These are phyloP conservation scores for Nyctibius bracteatus DNA, from an alignment of 2,113 vertebrate species.

Conservation along the genomic window DNA sequence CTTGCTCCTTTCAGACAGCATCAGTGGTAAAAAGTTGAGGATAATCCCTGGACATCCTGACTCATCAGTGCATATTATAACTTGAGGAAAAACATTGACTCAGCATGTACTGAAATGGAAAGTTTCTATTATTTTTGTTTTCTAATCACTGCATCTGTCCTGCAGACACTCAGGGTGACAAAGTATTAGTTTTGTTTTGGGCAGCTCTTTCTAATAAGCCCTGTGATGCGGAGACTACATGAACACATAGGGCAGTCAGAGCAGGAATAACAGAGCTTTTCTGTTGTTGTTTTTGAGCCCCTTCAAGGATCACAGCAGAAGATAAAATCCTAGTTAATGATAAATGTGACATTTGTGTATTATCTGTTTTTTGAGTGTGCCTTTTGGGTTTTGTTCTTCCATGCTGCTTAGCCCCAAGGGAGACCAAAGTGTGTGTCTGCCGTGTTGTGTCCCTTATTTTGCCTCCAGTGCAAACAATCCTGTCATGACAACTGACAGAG, in stretches of 20 bases:
- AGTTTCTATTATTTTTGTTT: not conserved
- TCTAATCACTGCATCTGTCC: not conserved
- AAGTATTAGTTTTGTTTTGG: not conserved
- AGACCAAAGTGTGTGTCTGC: not conserved
- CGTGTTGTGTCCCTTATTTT: not conserved
- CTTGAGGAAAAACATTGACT: not conserved
- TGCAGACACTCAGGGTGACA: not conserved
- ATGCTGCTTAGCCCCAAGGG: not conserved
- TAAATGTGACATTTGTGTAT: not conserved
- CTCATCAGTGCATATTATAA: not conserved
- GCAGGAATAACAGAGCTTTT: not conserved
- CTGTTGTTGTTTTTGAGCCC: not conserved
- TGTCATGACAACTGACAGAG: not conserved
- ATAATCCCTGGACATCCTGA: not conserved
- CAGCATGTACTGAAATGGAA: not conserved
- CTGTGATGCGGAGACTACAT: not conserved
- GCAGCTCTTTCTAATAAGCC: not conserved
- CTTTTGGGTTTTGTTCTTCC: not conserved
- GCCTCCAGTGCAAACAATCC: not conserved
- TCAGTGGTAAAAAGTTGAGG: not conserved
- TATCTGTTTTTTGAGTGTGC: not conserved
- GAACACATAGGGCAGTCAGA: not conserved
- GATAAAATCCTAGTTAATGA: not conserved
- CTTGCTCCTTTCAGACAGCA: not conserved
- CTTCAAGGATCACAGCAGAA: not conserved